These are phyloP conservation scores for Argynnis bischoffii DNA, from an alignment of 2,888 invertebrate genomes.

Conservation along the genomic window DNA sequence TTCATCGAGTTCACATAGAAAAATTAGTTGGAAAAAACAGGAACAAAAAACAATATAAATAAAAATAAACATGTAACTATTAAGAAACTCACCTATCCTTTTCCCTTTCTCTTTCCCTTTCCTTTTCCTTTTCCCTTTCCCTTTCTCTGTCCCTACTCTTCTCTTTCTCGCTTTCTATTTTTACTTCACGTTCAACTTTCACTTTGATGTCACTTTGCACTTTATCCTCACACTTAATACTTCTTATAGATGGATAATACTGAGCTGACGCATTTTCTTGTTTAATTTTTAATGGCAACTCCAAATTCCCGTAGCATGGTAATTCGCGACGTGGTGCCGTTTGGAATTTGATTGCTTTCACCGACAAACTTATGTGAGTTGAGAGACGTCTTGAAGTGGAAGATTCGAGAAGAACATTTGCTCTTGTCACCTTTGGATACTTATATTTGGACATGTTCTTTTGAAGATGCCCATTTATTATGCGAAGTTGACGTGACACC, in stretches of 20 bases:
- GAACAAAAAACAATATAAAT: not conserved
- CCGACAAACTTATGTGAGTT: constrained; percentile 61
- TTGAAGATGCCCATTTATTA: constrained; percentile 73
- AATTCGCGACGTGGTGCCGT: constrained; percentile 66
- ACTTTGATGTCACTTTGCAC: constrained; percentile 50
- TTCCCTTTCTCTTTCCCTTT: constrained; percentile 49
- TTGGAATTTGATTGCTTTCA: constrained; percentile 72
- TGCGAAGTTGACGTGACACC: constrained; percentile 67
- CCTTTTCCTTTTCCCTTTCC: constrained; percentile 54
- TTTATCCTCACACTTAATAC: constrained; percentile 53
- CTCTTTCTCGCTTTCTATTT: constrained; percentile 57
- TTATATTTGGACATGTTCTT: constrained; percentile 70
- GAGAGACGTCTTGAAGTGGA: constrained; percentile 58
- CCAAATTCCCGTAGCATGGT: constrained; percentile 77
- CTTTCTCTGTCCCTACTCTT: constrained; percentile 45
- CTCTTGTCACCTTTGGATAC: constrained; percentile 71
- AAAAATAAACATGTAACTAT: not conserved
- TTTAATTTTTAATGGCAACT: constrained; percentile 71
- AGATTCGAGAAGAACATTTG: constrained; percentile 70
- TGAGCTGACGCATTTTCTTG: constrained; percentile 60
- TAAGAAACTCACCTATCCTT: constrained; percentile 7
- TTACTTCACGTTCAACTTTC: constrained; percentile 51
- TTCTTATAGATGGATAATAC: constrained; percentile 59
- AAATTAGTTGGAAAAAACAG: too few species aligned
- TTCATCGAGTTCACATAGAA: too few species aligned